phyloP scores from a whole-genome alignment of 53 echinoderm and acorn worm species.

The Stichopus horrens region DNA sequence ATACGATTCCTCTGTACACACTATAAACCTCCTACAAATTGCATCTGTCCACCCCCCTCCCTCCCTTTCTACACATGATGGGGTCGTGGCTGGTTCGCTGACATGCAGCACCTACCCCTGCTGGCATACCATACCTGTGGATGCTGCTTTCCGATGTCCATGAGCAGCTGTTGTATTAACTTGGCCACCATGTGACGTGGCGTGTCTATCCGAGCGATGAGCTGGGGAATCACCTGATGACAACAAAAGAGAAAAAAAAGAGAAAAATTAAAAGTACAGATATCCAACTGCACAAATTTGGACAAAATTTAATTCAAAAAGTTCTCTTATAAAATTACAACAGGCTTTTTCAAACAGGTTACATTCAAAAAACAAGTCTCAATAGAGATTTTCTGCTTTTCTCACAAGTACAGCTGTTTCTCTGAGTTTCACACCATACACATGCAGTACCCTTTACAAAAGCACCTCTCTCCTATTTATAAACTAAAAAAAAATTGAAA shows the following conservation, averaged over 20 bases:
- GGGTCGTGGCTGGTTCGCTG: not conserved
- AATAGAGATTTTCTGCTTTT: too few species aligned
- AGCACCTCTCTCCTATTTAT: too few species aligned
- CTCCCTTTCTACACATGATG: not conserved
- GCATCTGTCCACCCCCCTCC: not conserved
- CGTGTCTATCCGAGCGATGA: slow-evolving; percentile 95
- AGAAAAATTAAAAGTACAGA: not conserved
- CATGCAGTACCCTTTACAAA: too few species aligned
- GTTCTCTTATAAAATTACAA: too few species aligned
- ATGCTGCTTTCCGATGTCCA: slow-evolving; percentile 98
- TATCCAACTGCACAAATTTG: not conserved
- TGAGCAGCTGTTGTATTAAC: slow-evolving; percentile 84
- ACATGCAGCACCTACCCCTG: not conserved
- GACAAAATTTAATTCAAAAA: too few species aligned
- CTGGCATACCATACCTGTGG: slow-evolving; percentile 76
- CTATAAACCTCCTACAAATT: not conserved
- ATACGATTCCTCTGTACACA: too few species aligned
- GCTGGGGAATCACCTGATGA: slow-evolving; percentile 91
- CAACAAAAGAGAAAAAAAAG: slow-evolving; percentile 11
- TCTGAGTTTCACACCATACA: too few species aligned
- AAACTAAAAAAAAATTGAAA: too few species aligned
- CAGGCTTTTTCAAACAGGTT: too few species aligned
- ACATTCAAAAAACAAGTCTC: too few species aligned
- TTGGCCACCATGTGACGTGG: slow-evolving; percentile 88
- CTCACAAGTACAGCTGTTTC: too few species aligned